Percentiles rank a stretch among this genome's conserved stretches.
Conservation (phyloP, 1,140 invertebrate genomes). For the Plutomurus gul region DNA sequence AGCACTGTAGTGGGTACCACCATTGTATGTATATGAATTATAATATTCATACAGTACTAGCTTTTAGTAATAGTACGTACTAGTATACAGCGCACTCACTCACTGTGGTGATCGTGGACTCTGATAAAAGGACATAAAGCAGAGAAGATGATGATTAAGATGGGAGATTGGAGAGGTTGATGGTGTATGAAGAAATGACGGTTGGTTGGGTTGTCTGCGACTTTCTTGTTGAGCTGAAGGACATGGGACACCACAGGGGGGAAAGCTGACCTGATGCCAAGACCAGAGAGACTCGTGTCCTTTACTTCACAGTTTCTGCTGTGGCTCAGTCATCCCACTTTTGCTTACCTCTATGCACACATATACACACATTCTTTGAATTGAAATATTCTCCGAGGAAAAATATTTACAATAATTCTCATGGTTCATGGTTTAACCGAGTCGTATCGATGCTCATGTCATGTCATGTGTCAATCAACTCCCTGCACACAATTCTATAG, state of each 20-base stretch:
- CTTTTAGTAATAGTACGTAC: no score
- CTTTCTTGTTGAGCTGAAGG: conserved; percentile 24
- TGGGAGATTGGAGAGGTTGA: conserved; percentile 12
- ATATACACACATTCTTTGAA: no score
- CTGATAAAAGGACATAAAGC: conserved; percentile 20
- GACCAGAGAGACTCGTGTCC: conserved; percentile 11
- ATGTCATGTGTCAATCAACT: neutral
- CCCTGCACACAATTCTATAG: no score
- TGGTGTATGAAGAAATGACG: conserved; percentile 24
- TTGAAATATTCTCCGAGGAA: neutral
- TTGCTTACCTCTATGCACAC: no score
- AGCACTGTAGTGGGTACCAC: neutral
- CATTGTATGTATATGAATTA: no score
- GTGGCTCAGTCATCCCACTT: no score
- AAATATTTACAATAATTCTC: neutral
- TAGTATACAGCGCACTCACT: neutral
- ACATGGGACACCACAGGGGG: conserved; percentile 26
- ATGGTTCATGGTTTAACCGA: no score
- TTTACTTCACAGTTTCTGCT: no score
- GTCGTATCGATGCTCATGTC: neutral
- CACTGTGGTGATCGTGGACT: neutral
- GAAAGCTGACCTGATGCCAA: conserved; percentile 22
- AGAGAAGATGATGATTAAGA: conserved; percentile 26
- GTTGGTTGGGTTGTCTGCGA: conserved; percentile 18
- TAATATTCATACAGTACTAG: no score